Conservation (phyloP, 2,888 invertebrate genomes). For the Tubulanus polymorphus region DNA sequence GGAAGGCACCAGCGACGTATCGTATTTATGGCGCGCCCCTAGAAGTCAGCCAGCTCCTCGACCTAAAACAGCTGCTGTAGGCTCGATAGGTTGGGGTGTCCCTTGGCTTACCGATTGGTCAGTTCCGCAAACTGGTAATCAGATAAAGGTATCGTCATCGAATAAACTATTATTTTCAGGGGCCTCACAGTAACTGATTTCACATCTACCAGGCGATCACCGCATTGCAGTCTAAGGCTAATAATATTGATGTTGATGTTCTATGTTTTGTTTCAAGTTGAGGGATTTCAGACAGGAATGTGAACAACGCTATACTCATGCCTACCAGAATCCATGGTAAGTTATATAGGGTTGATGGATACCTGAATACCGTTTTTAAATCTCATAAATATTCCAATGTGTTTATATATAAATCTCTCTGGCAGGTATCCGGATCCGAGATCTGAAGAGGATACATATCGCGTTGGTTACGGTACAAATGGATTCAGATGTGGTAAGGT, state of each 20-base stretch:
- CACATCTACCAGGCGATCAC: neutral
- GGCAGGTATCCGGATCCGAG: too few species aligned
- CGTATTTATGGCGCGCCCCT: slow-evolving; percentile 37
- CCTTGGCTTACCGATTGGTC: slow-evolving; percentile 25
- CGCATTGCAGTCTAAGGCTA: neutral
- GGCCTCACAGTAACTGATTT: neutral
- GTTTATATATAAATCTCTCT: too few species aligned
- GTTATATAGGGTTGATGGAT: too few species aligned
- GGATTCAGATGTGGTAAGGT: too few species aligned
- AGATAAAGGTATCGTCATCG: slow-evolving; percentile 28
- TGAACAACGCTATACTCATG: slow-evolving; percentile 33
- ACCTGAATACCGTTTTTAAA: too few species aligned
- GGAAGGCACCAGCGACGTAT: slow-evolving; percentile 34
- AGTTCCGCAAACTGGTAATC: slow-evolving; percentile 28
- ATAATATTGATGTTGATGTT: neutral
- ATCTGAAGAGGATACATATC: too few species aligned
- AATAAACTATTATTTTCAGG: neutral
- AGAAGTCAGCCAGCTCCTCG: slow-evolving; percentile 28
- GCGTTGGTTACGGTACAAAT: too few species aligned
- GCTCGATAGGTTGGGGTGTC: slow-evolving; percentile 43
- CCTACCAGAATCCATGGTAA: slow-evolving; percentile 36
- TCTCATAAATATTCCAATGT: too few species aligned
- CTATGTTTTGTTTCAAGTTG: slow-evolving; percentile 24
- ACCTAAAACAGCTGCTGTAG: slow-evolving; percentile 29
- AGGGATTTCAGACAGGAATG: slow-evolving; percentile 34